A percentile compares a stretch with the other conserved stretches of the same genome.
phyloP scores from a whole-genome alignment of 2,797 vertebrate genomes.

The Heteromormyrus szaboi region DNA sequence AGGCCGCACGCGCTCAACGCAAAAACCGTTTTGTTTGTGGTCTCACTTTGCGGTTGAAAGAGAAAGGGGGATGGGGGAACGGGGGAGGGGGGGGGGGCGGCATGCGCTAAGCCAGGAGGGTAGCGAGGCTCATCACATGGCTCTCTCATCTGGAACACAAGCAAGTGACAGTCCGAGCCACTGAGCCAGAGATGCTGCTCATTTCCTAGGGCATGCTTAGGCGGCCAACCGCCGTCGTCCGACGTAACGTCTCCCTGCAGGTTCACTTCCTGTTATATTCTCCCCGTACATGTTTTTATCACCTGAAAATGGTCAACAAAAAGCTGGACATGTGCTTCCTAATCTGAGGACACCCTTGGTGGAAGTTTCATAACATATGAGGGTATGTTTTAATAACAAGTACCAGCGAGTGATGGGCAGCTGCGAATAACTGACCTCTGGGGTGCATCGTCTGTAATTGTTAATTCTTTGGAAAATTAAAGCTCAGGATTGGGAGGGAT shows the following conservation, averaged over 20 bases:
- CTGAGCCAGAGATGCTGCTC: constrained; percentile 24
- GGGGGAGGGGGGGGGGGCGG: neutral
- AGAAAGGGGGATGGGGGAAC: neutral
- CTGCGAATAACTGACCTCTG: constrained; percentile 15
- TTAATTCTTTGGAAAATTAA: constrained; percentile 34
- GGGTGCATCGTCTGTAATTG: constrained; percentile 15
- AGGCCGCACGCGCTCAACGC: constrained; percentile 37
- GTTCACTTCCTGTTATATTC: neutral
- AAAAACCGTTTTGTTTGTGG: constrained; percentile 43
- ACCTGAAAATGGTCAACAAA: neutral
- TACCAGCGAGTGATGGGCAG: neutral
- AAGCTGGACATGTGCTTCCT: neutral
- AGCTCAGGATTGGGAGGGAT: constrained; percentile 11
- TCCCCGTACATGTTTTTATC: neutral
- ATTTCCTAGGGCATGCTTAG: constrained; percentile 29
- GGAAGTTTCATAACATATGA: neutral
- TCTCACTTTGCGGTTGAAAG: constrained; percentile 36
- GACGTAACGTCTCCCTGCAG: neutral
- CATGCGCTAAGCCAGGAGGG: constrained; percentile 34
- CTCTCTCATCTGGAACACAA: constrained; percentile 36
- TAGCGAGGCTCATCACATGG: constrained; percentile 41
- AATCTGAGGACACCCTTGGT: neutral
- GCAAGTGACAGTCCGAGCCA: constrained; percentile 27
- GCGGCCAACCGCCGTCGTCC: neutral
- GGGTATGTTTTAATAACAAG: constrained; percentile 11